Evolutionary conservation across 2,797 vertebrate species (phyloP).

Genomic region (Enteromius thamalakanensis): DNA sequence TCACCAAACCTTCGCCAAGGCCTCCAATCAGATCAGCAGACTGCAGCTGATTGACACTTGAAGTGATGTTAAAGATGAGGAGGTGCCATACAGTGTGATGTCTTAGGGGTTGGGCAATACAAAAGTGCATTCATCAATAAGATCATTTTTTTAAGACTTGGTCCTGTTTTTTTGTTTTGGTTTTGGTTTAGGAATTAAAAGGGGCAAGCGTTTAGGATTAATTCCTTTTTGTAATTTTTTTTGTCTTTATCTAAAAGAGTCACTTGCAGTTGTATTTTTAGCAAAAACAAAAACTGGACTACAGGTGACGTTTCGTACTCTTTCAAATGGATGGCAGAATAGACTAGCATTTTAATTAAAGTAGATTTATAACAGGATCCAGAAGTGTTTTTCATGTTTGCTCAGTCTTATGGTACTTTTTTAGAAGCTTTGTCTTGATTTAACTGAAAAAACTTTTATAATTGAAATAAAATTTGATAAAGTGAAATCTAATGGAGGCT

Average conservation of each 20-base stretch:
- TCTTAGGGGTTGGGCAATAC: conserved; percentile 6
- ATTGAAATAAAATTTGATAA: neutral
- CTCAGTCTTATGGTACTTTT: neutral
- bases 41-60: conserved; percentile 89
- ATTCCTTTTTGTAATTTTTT: neutral
- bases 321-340: neutral
- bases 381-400: neutral
- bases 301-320: neutral
- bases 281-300: neutral
- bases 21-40: conserved; percentile 88
- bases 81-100: neutral
- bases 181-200: conserved; percentile 2
- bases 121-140: conserved; percentile 35
- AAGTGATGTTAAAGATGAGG: conserved; percentile 25
- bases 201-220: neutral
- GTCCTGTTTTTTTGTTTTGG: neutral
- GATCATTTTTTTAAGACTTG: neutral
- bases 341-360: conserved; percentile 5
- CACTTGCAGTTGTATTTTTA: neutral
- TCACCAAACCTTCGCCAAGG: conserved; percentile 85
- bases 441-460: neutral
- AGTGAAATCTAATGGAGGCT: neutral
- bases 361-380: conserved; percentile 15
- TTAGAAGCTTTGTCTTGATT: neutral
- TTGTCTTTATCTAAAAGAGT: neutral